Evolutionary conservation across 2,888 invertebrate species (phyloP).

Genomic region (Nomada goodeniana): DNA sequence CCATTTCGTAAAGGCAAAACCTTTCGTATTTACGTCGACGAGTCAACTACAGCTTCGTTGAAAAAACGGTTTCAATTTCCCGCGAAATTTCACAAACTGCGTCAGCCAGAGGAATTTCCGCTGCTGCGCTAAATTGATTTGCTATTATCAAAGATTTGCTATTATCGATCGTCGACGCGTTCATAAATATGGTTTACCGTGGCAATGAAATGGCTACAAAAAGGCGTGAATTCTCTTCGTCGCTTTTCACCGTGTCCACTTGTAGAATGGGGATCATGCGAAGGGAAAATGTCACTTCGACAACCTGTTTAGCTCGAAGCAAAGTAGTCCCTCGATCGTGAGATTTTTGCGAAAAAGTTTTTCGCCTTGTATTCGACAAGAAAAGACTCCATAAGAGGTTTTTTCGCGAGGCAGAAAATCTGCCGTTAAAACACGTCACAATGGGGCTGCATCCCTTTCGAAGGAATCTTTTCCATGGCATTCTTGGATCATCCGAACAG

Average conservation of each 20-base stretch:
- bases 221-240: neutral
- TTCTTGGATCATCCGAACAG: slow-evolving; percentile 41
- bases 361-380: neutral
- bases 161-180: no score
- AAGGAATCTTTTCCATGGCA: slow-evolving; percentile 16
- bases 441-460: slow-evolving; percentile 8
- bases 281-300: no score
- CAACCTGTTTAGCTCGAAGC: neutral
- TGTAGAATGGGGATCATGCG: neutral
- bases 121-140: no score
- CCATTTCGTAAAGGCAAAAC: no score
- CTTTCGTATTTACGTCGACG: no score
- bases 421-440: slow-evolving; percentile 5
- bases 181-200: no score
- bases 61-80: no score
- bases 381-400: slow-evolving; percentile 27
- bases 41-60: no score
- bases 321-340: slow-evolving; percentile 8
- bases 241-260: neutral
- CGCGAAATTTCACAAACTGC: no score
- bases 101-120: no score
- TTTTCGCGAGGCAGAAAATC: slow-evolving; percentile 33
- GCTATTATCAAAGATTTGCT: no score
- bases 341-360: slow-evolving; percentile 37
- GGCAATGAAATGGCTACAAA: neutral